Evolutionary conservation across 2,888 invertebrate genomes (phyloP).

Genomic region (Biston betularia): DNA sequence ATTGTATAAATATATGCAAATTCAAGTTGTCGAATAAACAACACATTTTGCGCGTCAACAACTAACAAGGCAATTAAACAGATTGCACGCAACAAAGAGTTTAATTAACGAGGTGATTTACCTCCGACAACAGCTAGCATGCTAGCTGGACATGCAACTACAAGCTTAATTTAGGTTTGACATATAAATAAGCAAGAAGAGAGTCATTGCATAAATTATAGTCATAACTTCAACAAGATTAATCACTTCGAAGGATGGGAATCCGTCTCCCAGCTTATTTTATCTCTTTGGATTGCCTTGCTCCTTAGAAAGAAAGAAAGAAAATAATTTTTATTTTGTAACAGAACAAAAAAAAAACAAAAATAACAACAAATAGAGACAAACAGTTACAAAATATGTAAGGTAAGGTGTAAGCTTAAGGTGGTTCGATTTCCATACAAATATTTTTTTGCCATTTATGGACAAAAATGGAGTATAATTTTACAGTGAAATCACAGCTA

Average conservation of each 20-base stretch:
- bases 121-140: constrained; percentile 18
- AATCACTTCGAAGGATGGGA: neutral
- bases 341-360: no score
- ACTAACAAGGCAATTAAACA: constrained; percentile 27
- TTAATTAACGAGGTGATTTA: constrained; percentile 33
- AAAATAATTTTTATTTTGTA: no score
- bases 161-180: neutral
- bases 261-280: neutral
- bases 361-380: no score
- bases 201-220: neutral
- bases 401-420: no score
- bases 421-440: no score
- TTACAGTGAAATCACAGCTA: no score
- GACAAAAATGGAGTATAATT: no score
- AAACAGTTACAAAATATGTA: no score
- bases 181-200: neutral
- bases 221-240: neutral
- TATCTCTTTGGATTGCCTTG: no score
- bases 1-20: neutral
- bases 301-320: no score
- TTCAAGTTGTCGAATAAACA: neutral
- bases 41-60: constrained; percentile 20
- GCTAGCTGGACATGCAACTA: neutral
- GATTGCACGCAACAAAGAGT: constrained; percentile 34
- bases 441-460: no score